phyloP scores from a whole-genome alignment of 1,140 invertebrate genomes.

The Calliopsis andreniformis region DNA sequence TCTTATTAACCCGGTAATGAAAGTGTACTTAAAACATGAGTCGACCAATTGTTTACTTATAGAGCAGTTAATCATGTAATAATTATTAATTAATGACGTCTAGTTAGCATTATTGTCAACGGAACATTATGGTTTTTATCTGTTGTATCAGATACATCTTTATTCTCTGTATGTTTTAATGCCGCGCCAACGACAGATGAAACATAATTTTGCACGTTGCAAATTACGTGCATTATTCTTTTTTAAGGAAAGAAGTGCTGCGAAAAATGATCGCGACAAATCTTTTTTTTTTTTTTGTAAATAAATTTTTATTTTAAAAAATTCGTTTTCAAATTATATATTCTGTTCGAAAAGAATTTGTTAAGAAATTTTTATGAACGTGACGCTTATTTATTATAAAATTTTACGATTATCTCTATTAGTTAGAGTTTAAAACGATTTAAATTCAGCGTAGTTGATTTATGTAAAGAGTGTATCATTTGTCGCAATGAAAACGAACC shows the following conservation, averaged over 20 bases:
- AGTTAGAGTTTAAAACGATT: conserved; percentile 18
- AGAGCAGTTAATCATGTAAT: conserved; percentile 63
- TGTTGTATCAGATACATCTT: conserved; percentile 52
- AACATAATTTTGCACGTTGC: conserved; percentile 2
- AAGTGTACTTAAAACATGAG: conserved; percentile 78
- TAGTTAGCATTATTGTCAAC: conserved; percentile 54
- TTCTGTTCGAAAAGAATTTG: not conserved
- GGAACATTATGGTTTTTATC: conserved; percentile 45
- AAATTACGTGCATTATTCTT: conserved; percentile 22
- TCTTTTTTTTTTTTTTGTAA: conserved; percentile 28
- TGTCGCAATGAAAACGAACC: not conserved
- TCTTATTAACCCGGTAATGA: conserved; percentile 73
- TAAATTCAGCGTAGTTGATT: conserved; percentile 33
- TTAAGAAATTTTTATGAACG: not conserved
- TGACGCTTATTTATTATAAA: conserved; percentile 27
- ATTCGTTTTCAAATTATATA: conserved; percentile 11
- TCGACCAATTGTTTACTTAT: conserved; percentile 69
- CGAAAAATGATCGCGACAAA: not conserved
- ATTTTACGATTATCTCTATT: conserved; percentile 34
- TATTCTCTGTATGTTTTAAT: conserved; percentile 52
- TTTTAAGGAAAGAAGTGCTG: not conserved
- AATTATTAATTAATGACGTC: conserved; percentile 57
- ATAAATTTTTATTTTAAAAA: conserved; percentile 25
- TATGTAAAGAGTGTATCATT: conserved; percentile 10
- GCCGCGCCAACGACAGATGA: conserved; percentile 34